These are phyloP conservation scores for Euschistus heros DNA, from an alignment of 1,140 invertebrate genomes.

Conservation along the genomic window DNA sequence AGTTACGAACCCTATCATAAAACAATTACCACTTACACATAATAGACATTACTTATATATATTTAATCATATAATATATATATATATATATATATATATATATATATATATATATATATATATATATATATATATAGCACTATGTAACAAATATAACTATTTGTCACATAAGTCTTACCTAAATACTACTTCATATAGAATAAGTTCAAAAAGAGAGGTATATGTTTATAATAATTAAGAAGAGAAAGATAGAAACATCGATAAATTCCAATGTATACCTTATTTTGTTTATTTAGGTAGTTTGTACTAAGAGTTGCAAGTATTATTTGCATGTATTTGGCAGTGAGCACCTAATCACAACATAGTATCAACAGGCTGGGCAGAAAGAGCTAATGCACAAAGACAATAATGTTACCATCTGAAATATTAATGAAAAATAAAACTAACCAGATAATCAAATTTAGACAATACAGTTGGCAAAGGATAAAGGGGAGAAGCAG, in stretches of 20 bases:
- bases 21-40: slow-evolving; percentile 17
- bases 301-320: slow-evolving; percentile 9
- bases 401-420: no score
- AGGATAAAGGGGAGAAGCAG: no score
- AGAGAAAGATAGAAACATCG: neutral
- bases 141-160: neutral
- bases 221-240: neutral
- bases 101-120: slow-evolving; percentile 4
- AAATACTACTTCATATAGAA: slow-evolving; percentile 14
- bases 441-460: no score
- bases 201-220: slow-evolving; percentile 17
- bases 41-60: slow-evolving; percentile 9
- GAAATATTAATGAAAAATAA: no score
- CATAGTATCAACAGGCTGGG: neutral
- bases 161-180: slow-evolving; percentile 2
- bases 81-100: slow-evolving; percentile 3
- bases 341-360: slow-evolving; percentile 12
- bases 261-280: neutral
- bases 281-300: neutral
- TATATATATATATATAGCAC: no score
- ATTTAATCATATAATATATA: neutral
- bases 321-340: slow-evolving; percentile 2
- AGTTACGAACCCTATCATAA: slow-evolving; percentile 9
- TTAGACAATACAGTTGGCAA: no score
- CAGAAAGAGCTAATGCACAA: neutral